Conservation (phyloP, 2,888 invertebrate genomes). For the Andrena camellia region DNA sequence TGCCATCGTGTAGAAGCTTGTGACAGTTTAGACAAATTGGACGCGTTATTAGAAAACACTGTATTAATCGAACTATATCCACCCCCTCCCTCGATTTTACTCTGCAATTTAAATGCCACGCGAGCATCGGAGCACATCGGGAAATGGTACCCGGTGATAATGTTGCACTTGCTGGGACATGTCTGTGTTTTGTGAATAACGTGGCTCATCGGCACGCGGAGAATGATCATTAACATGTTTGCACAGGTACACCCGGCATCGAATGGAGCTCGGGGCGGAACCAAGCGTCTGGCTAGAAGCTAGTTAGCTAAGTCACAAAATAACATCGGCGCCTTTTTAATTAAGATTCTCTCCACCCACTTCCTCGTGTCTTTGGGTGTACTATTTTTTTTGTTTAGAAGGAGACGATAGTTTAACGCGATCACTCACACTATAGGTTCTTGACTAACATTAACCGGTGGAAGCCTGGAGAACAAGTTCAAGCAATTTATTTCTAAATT, state of each 20-base stretch:
- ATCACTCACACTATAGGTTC: slow-evolving; percentile 4
- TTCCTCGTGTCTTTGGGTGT: background rate
- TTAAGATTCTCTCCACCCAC: background rate
- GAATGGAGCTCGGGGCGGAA: slow-evolving; percentile 58
- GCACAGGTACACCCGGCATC: slow-evolving; percentile 65
- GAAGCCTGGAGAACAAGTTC: slow-evolving; percentile 17
- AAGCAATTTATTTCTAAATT: too few species aligned
- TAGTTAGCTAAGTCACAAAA: slow-evolving; percentile 50
- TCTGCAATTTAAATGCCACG: background rate
- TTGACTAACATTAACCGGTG: slow-evolving; percentile 21
- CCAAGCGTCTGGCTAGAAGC: slow-evolving; percentile 48
- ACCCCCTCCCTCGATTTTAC: background rate
- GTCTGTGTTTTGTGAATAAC: slow-evolving; percentile 71
- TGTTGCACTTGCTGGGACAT: slow-evolving; percentile 65
- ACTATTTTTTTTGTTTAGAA: background rate
- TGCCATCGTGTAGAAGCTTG: too few species aligned
- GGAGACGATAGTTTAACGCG: background rate
- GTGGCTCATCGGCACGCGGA: slow-evolving; percentile 63
- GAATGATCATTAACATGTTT: slow-evolving; percentile 69
- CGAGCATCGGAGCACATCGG: slow-evolving; percentile 39
- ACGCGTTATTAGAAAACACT: too few species aligned
- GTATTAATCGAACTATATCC: too few species aligned
- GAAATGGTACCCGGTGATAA: slow-evolving; percentile 55
- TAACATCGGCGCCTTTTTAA: slow-evolving; percentile 45
- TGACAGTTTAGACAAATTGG: too few species aligned